A percentile compares a stretch with the other conserved stretches of the same genome.
Evolutionary conservation across 2,888 invertebrate species (phyloP).

Genomic region (Mermis nigrescens): DNA sequence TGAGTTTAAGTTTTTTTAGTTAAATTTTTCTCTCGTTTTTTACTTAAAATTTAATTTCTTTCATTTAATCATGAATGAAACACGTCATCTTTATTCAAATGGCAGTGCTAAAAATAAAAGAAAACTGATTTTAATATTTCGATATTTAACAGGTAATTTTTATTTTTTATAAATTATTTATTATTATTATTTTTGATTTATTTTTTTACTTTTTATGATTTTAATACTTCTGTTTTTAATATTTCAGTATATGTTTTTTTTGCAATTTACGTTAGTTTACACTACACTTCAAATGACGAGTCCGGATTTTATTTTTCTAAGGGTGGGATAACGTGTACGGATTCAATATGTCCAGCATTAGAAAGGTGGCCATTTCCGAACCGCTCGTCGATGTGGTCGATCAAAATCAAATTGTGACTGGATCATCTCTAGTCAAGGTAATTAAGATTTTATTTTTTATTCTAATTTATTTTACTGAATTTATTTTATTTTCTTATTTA

Average conservation of each 20-base stretch:
- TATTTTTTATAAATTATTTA: background rate
- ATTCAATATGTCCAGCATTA: constrained; percentile 95
- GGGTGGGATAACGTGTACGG: constrained; percentile 99
- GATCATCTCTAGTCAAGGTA: constrained; percentile 68
- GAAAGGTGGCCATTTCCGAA: constrained; percentile 90
- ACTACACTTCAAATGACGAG: background rate
- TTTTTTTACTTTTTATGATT: too few species aligned
- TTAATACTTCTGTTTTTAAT: background rate
- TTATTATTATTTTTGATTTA: background rate
- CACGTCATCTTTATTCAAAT: too few species aligned
- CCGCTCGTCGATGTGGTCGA: constrained; percentile 96
- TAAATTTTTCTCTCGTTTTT: too few species aligned
- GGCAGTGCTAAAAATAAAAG: too few species aligned
- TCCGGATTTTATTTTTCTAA: constrained; percentile 18
- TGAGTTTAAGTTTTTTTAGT: too few species aligned
- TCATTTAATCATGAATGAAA: too few species aligned
- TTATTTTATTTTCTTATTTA: too few species aligned
- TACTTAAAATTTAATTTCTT: too few species aligned
- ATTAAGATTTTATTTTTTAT: constrained; percentile 12
- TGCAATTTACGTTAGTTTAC: background rate
- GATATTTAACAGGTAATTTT: too few species aligned
- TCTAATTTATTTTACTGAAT: too few species aligned
- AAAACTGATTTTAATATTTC: too few species aligned
- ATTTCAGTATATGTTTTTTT: background rate
- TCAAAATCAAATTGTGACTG: constrained; percentile 91